Evolutionary conservation across 1,140 invertebrate species (phyloP), one percentile per base, ranked within the genome.

Genomic region (Aleiodes sp.): DNA sequence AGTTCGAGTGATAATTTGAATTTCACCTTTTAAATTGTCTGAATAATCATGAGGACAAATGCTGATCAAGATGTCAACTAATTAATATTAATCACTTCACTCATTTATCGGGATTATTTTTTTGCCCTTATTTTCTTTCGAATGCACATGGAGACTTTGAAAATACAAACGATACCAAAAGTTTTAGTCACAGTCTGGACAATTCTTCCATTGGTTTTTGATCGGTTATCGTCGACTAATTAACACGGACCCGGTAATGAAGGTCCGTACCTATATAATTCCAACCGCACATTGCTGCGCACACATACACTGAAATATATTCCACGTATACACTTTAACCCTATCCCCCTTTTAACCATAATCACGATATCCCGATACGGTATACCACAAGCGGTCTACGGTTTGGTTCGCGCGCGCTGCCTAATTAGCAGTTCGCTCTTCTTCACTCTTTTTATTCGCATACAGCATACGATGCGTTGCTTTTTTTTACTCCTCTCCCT

Each of bases 221-320:
- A 83, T 79, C 79, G 73, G 75, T 74, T 82, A 82, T 81, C 80
- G 76, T 73, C 74, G 72, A 78, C 82, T 84, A 83, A 84, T 84
- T 84, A 84, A 84, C 81, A 82, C 78, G 46, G 80, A 75, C 70
- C 76, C 76, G 76, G 80, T 84, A 83, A 84, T 82, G 82, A 84
- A 83, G 79, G 80, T 33, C 46, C 46, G 21, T 52, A 74, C 76
- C 76, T 78, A 79, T 82, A 78, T 79, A 75, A 78, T 64, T 60
- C 68, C 37, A 37, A 10, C 21, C 19, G 43, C 39, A 64, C 39
- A 33, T 31, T 21, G 33, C 59, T 26, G 39, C 8, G 21, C 24
- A 14, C 19, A 16, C 21, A 65, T 14, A 65, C 41, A 41, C 41
- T 14, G 12, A 29, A 21, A 26, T 33, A 10, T 52, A 24, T 29